Evolutionary conservation across 2,888 invertebrate species (phyloP), one percentile per base, ranked within the genome.

Genomic region (Litoditis marina): DNA sequence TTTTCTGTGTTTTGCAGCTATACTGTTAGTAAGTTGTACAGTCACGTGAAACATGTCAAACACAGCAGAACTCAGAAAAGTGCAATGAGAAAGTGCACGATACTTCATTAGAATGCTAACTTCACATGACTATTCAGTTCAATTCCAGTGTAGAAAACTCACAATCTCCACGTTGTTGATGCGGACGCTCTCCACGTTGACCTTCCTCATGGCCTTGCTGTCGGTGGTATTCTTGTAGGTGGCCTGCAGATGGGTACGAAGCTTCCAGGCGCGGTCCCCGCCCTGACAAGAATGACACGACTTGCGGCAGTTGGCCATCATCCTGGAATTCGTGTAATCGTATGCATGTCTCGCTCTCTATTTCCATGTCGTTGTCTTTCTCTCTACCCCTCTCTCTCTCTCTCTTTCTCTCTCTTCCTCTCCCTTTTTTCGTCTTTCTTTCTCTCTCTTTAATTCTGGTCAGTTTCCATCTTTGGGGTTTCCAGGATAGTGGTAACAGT

Each of bases 281-380:
- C 82, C 82, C 54, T 82, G 82, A 61, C 83, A 83, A 30, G 78
- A 79, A 53, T 78, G 78, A 65, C 83, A 83, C 0, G 80, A 80
- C 27, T 81, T 77, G 13, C 83, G 68, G 65, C 83, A 83, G 68
- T 83, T 83, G 46, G 79, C 75, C 83, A 83, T 83, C 83, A 83
- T 83, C 82, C 78, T 78, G 44, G 25, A 69, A n/a, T 44, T 22
- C 42, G n/a, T 52, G 11, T 30, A n/a, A 31, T 27, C 27, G 22
- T 49, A 3, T 49, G 22, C 27, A 19, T 49, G 5, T 49, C 7
- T 7, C 49, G 19, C 49, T 16, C 49, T 49, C 7, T 16, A 19
- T 49, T 27, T 16, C 49, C n/a, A 2, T 31, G 31, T 52, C 52
- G 4, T 32, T 31, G 5, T 28, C 52, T 52, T n/a, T 52, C 31